Base-by-base conservation (phyloP, 2,888 invertebrate species). In the Euzophera pinguis region DNA sequence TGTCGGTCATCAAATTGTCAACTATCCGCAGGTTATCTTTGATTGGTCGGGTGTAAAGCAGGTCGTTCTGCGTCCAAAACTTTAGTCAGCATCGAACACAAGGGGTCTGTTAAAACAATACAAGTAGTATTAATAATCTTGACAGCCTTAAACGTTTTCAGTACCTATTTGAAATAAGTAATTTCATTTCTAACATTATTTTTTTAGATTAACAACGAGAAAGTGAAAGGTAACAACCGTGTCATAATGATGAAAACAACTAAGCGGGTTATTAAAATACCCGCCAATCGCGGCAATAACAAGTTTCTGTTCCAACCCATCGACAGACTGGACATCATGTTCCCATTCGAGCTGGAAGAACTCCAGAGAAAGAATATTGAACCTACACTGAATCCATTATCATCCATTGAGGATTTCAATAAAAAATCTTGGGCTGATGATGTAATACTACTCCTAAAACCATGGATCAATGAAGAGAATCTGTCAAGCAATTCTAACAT, bases 211-310 rank as follows among this genome's bases (percentile, higher is more conserved):
- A 85, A 84, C 59, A 84, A 88, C 42, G 91, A 91, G 14, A 92
- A 92, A 56, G 92, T 92, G 50, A 88, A 91, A 61, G 88, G 86
- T 47, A 90, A 84, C 27, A 88, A 91, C 50, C 92, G 93, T 47
- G 91, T 94, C 8, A 92, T 95, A 17, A 91, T 94, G 77, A 91
- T 94, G 75, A 94, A 94, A 72, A 94, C 94, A 7, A 93, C 94
- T 0, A 94, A 93, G 72, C 90, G 95, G n/a, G 91, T 95, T 3
- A 92, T 95, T 41, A 93, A 94, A 75, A 91, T 94, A 50, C 94
- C 94, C 0, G 90, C 88, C 1, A 81, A 66, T 52, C 70, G 79
- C 1, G 73, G 62, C 58, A 76, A 74, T 56, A 85, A 84, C 61
- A 87, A 87, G 59, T 86, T 84, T 55, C 41, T 81, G 13, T 89